Conservation (phyloP, 2,113 vertebrate genomes). For the Glaucidium brasilianum region DNA sequence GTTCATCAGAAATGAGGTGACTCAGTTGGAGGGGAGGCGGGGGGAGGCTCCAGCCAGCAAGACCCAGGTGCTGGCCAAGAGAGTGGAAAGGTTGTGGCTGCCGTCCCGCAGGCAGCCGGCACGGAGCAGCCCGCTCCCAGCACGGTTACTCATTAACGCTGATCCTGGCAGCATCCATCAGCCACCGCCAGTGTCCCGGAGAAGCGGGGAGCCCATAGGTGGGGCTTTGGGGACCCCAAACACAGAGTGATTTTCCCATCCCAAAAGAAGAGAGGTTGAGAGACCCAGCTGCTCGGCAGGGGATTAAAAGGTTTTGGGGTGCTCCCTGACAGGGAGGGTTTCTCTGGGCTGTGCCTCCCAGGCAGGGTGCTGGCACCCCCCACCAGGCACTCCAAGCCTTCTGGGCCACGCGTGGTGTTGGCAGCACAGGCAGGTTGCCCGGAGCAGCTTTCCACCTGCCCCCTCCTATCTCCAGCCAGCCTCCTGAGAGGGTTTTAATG, state of each 20-base stretch:
- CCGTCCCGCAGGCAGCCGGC: neutral
- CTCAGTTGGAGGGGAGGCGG: neutral
- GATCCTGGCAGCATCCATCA: neutral
- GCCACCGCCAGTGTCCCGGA: rapidly evolving
- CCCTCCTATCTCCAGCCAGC: rapidly evolving
- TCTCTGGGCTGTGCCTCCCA: neutral
- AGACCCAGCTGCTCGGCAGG: neutral
- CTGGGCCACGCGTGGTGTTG: rapidly evolving
- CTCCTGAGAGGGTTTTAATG: neutral
- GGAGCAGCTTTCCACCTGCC: neutral
- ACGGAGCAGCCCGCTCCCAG: neutral
- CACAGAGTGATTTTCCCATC: rapidly evolving
- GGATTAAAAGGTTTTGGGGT: neutral
- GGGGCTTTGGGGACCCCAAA: neutral
- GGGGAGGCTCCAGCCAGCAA: neutral
- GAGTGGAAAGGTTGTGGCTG: neutral
- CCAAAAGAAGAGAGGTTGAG: neutral
- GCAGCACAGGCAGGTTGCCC: neutral
- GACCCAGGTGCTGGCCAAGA: neutral
- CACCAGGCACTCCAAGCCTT: rapidly evolving
- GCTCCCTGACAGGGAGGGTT: neutral
- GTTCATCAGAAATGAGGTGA: neutral
- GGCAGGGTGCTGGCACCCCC: rapidly evolving
- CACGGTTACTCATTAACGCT: neutral
- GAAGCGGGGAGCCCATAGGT: rapidly evolving